These are phyloP conservation scores for Chromis chromis DNA, from an alignment of 2,797 vertebrate genomes.

Conservation along the genomic window DNA sequence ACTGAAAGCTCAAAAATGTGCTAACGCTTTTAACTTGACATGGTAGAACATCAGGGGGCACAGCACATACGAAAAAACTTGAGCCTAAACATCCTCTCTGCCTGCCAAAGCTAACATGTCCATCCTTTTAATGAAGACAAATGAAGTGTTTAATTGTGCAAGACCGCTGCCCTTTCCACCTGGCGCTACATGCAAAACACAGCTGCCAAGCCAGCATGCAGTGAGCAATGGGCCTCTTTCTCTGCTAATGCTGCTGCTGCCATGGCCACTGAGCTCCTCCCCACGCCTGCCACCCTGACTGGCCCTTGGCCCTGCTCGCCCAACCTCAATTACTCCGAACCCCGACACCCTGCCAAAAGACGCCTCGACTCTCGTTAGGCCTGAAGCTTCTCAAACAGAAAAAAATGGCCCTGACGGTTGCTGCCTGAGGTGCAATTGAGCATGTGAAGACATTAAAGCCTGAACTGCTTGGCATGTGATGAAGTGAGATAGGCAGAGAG, in stretches of 20 bases:
- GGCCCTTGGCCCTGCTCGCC: slow-evolving; percentile 49
- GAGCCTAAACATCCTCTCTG: slow-evolving; percentile 53
- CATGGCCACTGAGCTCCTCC: slow-evolving; percentile 39
- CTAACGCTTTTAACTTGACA: slow-evolving; percentile 31
- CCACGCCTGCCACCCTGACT: slow-evolving; percentile 38
- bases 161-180: slow-evolving; percentile 70
- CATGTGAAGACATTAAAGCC: slow-evolving; percentile 64
- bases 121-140: slow-evolving; percentile 76
- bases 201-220: slow-evolving; percentile 63
- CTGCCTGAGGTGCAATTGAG: slow-evolving; percentile 70
- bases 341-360: slow-evolving; percentile 59
- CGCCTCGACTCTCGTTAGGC: slow-evolving; percentile 50
- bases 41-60: slow-evolving; percentile 28
- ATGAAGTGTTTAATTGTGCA: slow-evolving; percentile 75
- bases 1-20: background rate
- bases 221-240: slow-evolving; percentile 46
- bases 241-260: slow-evolving; percentile 19
- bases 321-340: slow-evolving; percentile 57
- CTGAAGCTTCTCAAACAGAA: slow-evolving; percentile 26
- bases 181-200: slow-evolving; percentile 71
- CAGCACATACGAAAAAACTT: slow-evolving; percentile 11
- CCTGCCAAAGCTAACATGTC: slow-evolving; percentile 66
- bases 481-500: slow-evolving; percentile 36
- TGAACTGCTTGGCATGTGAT: slow-evolving; percentile 41
- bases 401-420: slow-evolving; percentile 45